Conservation (phyloP, 2,888 invertebrate species). For the Parnassius mnemosyne region DNA sequence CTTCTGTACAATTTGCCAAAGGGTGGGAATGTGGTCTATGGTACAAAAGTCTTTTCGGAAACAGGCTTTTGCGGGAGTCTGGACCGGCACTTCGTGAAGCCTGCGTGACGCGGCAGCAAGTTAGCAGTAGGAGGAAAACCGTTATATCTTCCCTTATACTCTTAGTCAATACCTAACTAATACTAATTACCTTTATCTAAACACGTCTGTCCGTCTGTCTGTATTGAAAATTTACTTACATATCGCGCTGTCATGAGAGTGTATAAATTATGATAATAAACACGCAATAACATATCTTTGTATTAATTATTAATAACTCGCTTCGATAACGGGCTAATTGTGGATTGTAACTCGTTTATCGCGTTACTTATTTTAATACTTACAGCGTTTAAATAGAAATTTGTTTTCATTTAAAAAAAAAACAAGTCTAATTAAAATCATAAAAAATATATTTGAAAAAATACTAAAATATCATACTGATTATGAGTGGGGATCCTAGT, state of each 20-base stretch:
- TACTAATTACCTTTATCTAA: conserved; percentile 37
- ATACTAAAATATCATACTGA: too few relatives aligned
- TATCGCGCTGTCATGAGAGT: conserved; percentile 31
- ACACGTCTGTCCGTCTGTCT: conserved; percentile 36
- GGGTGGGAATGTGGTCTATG: too few relatives aligned
- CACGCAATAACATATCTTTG: conserved; percentile 40
- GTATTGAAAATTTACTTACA: conserved; percentile 34
- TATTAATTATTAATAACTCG: conserved; percentile 35
- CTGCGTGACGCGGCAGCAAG: too few relatives aligned
- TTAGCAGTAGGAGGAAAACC: too few relatives aligned
- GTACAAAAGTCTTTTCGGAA: too few relatives aligned
- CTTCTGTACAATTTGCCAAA: too few relatives aligned
- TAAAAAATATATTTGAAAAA: too few relatives aligned
- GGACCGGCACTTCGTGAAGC: too few relatives aligned
- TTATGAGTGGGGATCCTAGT: too few relatives aligned
- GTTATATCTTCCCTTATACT: too few relatives aligned
- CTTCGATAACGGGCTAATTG: conserved; percentile 33
- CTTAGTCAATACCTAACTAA: conserved; percentile 4
- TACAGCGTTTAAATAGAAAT: conserved; percentile 4
- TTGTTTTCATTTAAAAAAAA: neutral
- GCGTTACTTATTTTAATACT: conserved; percentile 5
- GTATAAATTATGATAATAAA: conserved; percentile 19
- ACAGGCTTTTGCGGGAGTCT: too few relatives aligned
- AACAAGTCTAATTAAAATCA: neutral
- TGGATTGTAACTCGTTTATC: conserved; percentile 23